Percentiles rank a stretch among this genome's conserved stretches.
These are phyloP conservation scores for Platysteira castanea DNA, from an alignment of 2,113 vertebrate species.

Conservation along the genomic window DNA sequence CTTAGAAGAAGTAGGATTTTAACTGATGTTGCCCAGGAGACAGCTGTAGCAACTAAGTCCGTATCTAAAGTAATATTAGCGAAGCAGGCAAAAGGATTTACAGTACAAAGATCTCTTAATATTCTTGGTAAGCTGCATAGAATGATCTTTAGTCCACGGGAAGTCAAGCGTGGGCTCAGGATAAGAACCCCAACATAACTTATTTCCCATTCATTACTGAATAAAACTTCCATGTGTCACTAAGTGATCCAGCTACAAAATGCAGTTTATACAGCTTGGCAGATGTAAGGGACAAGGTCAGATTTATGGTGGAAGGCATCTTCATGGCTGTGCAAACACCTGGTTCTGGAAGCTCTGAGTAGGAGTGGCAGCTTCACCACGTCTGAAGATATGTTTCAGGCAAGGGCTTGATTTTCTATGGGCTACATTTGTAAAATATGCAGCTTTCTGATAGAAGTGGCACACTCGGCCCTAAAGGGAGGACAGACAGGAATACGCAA, in stretches of 20 bases:
- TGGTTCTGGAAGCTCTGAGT: not conserved
- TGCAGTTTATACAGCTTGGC: fast-evolving
- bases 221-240: not conserved
- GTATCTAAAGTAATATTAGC: constrained; percentile 1
- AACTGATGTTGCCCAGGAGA: constrained; percentile 58
- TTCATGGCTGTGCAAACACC: not conserved
- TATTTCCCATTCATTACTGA: not conserved
- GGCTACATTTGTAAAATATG: not conserved
- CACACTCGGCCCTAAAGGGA: fast-evolving
- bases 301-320: not conserved
- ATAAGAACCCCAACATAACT: not conserved
- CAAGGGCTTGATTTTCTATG: not conserved
- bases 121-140: not conserved
- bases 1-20: constrained; percentile 49
- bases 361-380: not conserved
- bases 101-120: constrained; percentile 32
- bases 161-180: fast-evolving
- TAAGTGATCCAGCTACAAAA: not conserved
- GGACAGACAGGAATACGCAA: not conserved
- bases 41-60: constrained; percentile 1
- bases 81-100: constrained; percentile 32
- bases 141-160: not conserved
- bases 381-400: fast-evolving
- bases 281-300: not conserved
- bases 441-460: not conserved